Evolutionary conservation across 2,888 invertebrate species (phyloP).

Genomic region (Pseudanteris insignis): DNA sequence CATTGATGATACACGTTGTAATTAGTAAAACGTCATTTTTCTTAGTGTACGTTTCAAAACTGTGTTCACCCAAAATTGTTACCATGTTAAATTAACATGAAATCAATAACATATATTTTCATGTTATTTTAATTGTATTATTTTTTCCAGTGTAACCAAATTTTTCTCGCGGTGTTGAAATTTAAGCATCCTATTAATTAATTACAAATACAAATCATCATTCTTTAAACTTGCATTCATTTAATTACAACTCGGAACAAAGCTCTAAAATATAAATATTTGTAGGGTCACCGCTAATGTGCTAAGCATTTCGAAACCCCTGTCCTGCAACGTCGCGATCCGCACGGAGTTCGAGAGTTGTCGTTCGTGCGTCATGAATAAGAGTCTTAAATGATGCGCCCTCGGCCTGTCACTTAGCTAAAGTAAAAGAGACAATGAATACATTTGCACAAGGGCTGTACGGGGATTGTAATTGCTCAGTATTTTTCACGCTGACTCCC

Average conservation of each 20-base stretch:
- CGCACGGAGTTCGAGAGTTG: constrained; percentile 26
- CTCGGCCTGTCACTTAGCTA: constrained; percentile 43
- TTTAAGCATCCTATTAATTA: too few species aligned
- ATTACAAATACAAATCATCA: too few species aligned
- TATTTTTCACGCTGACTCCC: constrained; percentile 60
- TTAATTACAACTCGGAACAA: neutral
- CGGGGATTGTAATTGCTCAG: constrained; percentile 61
- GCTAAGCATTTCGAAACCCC: constrained; percentile 29
- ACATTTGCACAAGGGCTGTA: constrained; percentile 56
- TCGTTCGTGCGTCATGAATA: constrained; percentile 39
- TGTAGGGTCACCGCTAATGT: constrained; percentile 23
- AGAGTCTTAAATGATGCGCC: constrained; percentile 37
- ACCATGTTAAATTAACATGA: too few species aligned
- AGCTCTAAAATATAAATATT: constrained; percentile 3
- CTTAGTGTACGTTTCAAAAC: too few species aligned
- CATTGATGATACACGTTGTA: too few species aligned
- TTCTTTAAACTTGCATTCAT: neutral
- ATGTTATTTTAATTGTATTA: too few species aligned
- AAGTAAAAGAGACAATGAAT: constrained; percentile 55
- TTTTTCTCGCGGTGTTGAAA: too few species aligned
- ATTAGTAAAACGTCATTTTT: too few species aligned
- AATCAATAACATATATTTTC: too few species aligned
- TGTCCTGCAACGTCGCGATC: constrained; percentile 17
- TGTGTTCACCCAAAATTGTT: too few species aligned
- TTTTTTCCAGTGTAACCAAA: too few species aligned